These are phyloP conservation scores for Eleginops maclovinus DNA, from an alignment of 2,113 vertebrate species.

Conservation along the genomic window DNA sequence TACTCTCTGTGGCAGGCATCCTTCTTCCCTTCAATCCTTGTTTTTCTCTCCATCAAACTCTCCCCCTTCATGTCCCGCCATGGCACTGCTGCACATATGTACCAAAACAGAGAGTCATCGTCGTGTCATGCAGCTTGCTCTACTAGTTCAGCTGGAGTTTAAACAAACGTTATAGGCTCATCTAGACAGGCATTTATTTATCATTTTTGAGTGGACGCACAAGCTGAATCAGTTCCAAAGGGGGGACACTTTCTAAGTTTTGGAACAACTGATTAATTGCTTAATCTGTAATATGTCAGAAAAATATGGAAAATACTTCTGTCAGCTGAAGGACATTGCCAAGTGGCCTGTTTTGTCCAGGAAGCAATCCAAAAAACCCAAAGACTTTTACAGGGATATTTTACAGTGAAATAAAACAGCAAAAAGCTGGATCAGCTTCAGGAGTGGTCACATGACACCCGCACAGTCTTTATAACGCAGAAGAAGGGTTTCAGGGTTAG, in stretches of 20 bases:
- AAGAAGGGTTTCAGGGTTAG: not conserved
- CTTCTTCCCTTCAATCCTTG: not conserved
- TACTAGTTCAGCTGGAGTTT: constrained; percentile 29
- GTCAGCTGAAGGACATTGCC: not conserved
- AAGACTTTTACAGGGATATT: not conserved
- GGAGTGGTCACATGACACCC: not conserved
- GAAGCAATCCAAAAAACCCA: not conserved
- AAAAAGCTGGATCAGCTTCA: not conserved
- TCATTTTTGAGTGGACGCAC: not conserved
- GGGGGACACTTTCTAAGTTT: not conserved
- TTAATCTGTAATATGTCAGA: not conserved
- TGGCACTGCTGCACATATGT: constrained; percentile 6
- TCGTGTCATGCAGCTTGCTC: constrained; percentile 3
- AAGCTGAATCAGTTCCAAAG: not conserved
- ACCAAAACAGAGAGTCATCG: not conserved
- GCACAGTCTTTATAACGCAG: not conserved
- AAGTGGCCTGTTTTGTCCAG: not conserved
- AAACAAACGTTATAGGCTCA: not conserved
- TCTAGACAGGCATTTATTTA: not conserved
- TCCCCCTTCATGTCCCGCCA: not conserved
- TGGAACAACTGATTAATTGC: not conserved
- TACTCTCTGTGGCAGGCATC: not conserved
- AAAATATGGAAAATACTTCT: not conserved
- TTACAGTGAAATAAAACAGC: not conserved
- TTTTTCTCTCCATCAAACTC: not conserved